Conservation (phyloP, 2,888 invertebrate species). For the Lasioglossum oenotherae region DNA sequence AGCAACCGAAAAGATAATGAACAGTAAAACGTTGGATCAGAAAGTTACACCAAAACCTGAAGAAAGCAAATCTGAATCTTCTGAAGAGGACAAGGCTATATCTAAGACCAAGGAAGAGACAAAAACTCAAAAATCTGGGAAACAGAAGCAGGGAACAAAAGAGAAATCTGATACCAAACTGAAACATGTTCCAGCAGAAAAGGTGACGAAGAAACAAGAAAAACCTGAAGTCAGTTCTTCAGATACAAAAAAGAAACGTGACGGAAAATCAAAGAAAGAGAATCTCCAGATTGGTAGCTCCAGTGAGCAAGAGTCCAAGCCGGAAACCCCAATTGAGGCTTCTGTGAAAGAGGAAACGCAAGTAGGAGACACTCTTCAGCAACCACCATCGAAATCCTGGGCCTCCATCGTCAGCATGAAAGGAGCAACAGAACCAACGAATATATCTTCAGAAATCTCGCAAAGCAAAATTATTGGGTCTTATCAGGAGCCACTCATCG, state of each 20-base stretch:
- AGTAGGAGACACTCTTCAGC: conserved; percentile 49
- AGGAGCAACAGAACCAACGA: conserved; percentile 31
- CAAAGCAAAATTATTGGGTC: background rate
- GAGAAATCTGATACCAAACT: conserved; percentile 49
- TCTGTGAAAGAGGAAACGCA: background rate
- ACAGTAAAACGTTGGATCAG: background rate
- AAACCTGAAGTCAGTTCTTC: conserved; percentile 19
- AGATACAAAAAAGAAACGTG: conserved; percentile 42
- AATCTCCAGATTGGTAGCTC: conserved; percentile 26
- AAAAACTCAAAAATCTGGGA: conserved; percentile 41
- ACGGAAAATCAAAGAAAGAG: conserved; percentile 53
- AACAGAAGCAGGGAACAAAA: conserved; percentile 42
- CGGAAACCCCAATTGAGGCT: background rate
- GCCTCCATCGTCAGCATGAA: conserved; percentile 74
- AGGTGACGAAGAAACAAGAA: conserved; percentile 32
- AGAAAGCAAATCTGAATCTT: background rate
- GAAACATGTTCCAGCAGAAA: conserved; percentile 18
- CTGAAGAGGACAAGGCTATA: conserved; percentile 30
- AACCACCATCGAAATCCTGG: conserved; percentile 76
- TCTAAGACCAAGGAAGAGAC: conserved; percentile 34
- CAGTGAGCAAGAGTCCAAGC: background rate
- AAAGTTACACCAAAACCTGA: background rate
- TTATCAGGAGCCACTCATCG: background rate
- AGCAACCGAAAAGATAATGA: background rate
- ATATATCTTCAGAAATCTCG: conserved; percentile 4